A percentile compares a stretch with the other conserved stretches of the same genome.
phyloP scores from a whole-genome alignment of 2,888 invertebrate species.

The Melipona bicolor region DNA sequence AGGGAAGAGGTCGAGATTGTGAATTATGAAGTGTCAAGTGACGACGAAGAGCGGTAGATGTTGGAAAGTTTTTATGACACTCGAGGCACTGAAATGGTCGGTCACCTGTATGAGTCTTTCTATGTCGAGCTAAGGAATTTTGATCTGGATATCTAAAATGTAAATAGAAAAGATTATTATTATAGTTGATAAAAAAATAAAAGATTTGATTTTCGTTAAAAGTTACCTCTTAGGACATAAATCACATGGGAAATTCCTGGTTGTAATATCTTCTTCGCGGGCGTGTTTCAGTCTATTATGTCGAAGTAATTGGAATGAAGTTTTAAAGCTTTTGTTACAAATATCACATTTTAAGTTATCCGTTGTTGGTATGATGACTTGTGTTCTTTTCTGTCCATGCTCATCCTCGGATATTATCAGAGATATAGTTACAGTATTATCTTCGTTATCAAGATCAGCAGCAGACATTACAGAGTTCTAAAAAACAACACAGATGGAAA shows the following conservation, averaged over 20 bases:
- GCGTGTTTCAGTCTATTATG: slow-evolving; percentile 83
- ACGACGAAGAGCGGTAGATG: slow-evolving; percentile 82
- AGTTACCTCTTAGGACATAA: slow-evolving; percentile 81
- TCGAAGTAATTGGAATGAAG: slow-evolving; percentile 82
- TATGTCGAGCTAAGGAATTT: slow-evolving; percentile 81
- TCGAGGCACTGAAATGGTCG: slow-evolving; percentile 82
- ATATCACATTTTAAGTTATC: slow-evolving; percentile 84
- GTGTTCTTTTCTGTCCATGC: slow-evolving; percentile 83
- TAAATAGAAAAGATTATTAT: slow-evolving; percentile 5
- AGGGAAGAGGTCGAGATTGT: slow-evolving; percentile 82
- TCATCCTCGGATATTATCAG: slow-evolving; percentile 84
- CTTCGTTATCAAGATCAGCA: slow-evolving; percentile 80
- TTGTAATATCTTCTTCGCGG: slow-evolving; percentile 83
- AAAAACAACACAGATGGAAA: slow-evolving; percentile 16
- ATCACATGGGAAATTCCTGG: slow-evolving; percentile 82
- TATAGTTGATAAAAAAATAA: neutral
- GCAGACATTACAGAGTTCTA: slow-evolving; percentile 69
- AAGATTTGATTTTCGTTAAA: neutral
- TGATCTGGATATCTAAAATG: slow-evolving; percentile 80
- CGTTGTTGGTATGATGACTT: slow-evolving; percentile 83
- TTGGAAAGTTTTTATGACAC: slow-evolving; percentile 84
- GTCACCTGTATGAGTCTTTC: slow-evolving; percentile 81
- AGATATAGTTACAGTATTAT: slow-evolving; percentile 83
- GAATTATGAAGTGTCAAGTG: slow-evolving; percentile 84
- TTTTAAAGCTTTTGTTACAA: slow-evolving; percentile 85